Evolutionary conservation across 1,140 invertebrate species (phyloP).

Genomic region (Andrena cerasifolii): DNA sequence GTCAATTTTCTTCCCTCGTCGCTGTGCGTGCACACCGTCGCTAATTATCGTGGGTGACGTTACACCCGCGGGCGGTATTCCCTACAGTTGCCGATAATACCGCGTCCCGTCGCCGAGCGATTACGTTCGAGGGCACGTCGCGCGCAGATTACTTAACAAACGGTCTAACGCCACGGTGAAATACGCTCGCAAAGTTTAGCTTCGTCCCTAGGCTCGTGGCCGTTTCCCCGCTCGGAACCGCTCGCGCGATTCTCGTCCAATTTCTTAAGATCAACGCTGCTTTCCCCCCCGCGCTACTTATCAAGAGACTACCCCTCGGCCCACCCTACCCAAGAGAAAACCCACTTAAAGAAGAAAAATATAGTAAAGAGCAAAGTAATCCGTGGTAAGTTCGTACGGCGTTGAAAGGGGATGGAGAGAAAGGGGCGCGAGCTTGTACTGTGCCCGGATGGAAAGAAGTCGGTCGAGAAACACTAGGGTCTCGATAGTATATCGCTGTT

Average conservation of each 20-base stretch:
- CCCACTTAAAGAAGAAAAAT: background rate
- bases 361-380: background rate
- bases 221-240: background rate
- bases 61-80: background rate
- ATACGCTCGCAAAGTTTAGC: too few relatives aligned
- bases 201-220: too few relatives aligned
- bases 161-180: conserved; percentile 1
- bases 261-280: background rate
- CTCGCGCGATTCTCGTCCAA: background rate
- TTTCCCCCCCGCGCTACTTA: background rate
- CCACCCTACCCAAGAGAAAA: conserved; percentile 6
- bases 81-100: background rate
- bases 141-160: conserved; percentile 3
- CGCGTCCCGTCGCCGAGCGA: background rate
- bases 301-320: background rate
- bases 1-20: background rate
- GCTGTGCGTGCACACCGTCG: background rate
- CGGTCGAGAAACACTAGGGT: too few relatives aligned
- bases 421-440: background rate
- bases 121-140: background rate
- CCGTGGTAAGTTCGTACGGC: background rate
- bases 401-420: background rate
- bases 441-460: conserved; percentile 3
- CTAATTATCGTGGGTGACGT: background rate
- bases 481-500: too few relatives aligned